Evolutionary conservation across 2,113 vertebrate genomes (phyloP).

Genomic region (Leucopsar rothschildi): DNA sequence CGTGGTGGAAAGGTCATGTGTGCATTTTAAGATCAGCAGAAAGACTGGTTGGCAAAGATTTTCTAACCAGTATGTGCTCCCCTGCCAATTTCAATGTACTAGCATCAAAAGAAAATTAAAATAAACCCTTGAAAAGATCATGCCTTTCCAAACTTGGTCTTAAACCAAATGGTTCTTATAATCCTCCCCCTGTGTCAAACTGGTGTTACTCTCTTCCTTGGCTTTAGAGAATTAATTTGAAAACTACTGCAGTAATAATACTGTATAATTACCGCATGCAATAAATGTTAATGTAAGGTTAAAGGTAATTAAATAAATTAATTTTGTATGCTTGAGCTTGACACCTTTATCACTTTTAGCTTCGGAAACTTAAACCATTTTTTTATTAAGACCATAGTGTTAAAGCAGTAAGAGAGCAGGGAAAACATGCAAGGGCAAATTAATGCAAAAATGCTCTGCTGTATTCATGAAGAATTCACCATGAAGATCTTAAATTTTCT

Average conservation of each 20-base stretch:
- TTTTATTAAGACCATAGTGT: neutral
- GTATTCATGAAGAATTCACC: neutral
- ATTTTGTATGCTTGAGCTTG: neutral
- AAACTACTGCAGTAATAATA: neutral
- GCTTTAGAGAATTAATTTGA: neutral
- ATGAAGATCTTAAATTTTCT: neutral
- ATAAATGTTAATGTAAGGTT: neutral
- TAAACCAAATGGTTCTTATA: neutral
- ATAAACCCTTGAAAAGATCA: neutral
- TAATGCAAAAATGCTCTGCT: neutral
- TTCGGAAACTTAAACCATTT: neutral
- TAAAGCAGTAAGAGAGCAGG: neutral
- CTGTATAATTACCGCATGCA: neutral
- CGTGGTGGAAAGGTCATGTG: neutral
- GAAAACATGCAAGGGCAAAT: neutral
- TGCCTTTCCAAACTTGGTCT: neutral
- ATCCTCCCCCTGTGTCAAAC: neutral
- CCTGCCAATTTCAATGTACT: neutral
- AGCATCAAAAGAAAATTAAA: neutral
- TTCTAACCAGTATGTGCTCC: neutral
- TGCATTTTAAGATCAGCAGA: neutral
- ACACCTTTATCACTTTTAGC: neutral
- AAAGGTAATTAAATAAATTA: neutral
- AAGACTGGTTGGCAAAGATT: neutral
- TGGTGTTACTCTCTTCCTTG: neutral